These are phyloP conservation scores for Diarsia dahlii DNA, from an alignment of 2,888 invertebrate species.

Conservation along the genomic window DNA sequence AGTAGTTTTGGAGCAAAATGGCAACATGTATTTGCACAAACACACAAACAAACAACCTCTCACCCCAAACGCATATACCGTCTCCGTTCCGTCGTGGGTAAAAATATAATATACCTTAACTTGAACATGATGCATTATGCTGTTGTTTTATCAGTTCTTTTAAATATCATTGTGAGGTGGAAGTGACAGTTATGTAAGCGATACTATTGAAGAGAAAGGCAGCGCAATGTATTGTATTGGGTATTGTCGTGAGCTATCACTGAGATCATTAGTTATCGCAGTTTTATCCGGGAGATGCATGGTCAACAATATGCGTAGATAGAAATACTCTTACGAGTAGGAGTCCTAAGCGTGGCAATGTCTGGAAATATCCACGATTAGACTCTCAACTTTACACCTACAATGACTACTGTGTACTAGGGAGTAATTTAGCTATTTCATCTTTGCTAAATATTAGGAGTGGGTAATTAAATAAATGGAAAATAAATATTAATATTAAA, in stretches of 20 bases:
- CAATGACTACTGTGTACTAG: neutral
- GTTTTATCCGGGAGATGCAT: neutral
- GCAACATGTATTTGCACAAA: too few species aligned
- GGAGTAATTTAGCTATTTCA: neutral
- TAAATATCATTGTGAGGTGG: neutral
- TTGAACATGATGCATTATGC: neutral
- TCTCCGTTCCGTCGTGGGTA: too few species aligned
- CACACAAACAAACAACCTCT: too few species aligned
- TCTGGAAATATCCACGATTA: neutral
- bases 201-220: slow-evolving; percentile 21
- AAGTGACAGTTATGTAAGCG: neutral
- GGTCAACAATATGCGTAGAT: neutral
- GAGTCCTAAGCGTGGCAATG: neutral
- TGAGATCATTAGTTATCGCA: slow-evolving; percentile 16
- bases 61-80: too few species aligned
- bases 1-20: too few species aligned
- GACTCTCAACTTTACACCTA: neutral
- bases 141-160: neutral
- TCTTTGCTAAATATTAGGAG: neutral
- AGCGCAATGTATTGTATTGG: neutral
- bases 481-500: too few species aligned
- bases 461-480: too few species aligned
- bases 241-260: slow-evolving; percentile 4
- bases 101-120: neutral
- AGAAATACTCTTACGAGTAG: neutral